A percentile compares a stretch with the other conserved stretches of the same genome.
Evolutionary conservation across 1,140 invertebrate genomes (phyloP).

Genomic region (Acromyrmex charruanus): DNA sequence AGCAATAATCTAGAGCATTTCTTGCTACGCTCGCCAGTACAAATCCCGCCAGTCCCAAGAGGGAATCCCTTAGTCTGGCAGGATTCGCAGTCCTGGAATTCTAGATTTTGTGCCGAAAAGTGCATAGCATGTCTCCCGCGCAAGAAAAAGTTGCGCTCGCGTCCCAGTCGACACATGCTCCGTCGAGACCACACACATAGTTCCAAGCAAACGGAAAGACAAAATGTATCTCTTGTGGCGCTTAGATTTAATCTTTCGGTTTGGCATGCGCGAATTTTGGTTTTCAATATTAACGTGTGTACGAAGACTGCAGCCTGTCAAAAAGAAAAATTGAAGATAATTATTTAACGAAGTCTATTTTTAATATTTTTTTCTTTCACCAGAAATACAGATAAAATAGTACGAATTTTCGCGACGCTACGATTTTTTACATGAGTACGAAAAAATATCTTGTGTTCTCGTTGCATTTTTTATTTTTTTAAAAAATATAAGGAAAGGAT

Average conservation of each 20-base stretch:
- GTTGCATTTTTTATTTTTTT: background rate
- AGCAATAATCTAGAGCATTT: conserved; percentile 69
- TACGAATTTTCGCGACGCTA: background rate
- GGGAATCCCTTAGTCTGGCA: conserved; percentile 5
- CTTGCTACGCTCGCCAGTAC: conserved; percentile 46
- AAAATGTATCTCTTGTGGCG: background rate
- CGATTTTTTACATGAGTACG: background rate
- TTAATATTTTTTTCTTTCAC: background rate
- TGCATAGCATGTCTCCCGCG: conserved; percentile 51
- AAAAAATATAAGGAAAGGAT: background rate
- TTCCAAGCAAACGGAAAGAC: conserved; percentile 34
- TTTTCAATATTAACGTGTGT: background rate
- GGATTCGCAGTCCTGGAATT: conserved; percentile 70
- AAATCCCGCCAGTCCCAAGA: conserved; percentile 60
- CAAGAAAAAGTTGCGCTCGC: conserved; percentile 77
- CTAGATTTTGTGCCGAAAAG: conserved; percentile 79
- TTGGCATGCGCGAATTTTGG: background rate
- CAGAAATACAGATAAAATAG: background rate
- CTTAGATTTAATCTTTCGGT: conserved; percentile 1
- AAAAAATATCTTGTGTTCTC: background rate
- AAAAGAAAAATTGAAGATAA: background rate
- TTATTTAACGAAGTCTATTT: background rate
- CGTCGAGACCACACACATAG: conserved; percentile 81
- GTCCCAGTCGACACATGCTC: conserved; percentile 78
- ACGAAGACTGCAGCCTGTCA: background rate